Percentiles rank a stretch among this genome's conserved stretches.
phyloP scores from a whole-genome alignment of 2,797 vertebrate genomes.

The Neoniphon sammara region DNA sequence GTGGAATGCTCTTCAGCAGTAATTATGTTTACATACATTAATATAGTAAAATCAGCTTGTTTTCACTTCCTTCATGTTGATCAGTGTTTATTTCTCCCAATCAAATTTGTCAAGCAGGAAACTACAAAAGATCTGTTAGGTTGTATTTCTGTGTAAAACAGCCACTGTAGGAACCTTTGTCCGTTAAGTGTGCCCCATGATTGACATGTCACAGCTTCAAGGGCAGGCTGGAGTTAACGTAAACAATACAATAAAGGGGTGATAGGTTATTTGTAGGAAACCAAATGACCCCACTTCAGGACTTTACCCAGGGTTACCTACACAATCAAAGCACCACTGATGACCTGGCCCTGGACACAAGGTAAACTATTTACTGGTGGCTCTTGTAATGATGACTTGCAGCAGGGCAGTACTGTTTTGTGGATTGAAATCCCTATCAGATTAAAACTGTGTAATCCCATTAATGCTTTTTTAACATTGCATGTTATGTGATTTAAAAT shows the following conservation, averaged over 20 bases:
- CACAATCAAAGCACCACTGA: slow-evolving; percentile 9
- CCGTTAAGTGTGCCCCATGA: neutral
- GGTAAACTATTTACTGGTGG: slow-evolving; percentile 7
- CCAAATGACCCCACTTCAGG: slow-evolving; percentile 29
- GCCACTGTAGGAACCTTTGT: slow-evolving; percentile 3
- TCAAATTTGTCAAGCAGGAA: neutral
- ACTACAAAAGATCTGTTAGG: neutral
- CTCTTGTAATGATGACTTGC: neutral
- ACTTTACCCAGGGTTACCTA: slow-evolving; percentile 27
- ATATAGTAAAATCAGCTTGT: too few species aligned
- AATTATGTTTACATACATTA: neutral
- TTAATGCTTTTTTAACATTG: slow-evolving; percentile 19
- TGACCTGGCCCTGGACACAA: neutral
- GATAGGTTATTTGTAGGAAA: slow-evolving; percentile 8
- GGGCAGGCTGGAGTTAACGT: slow-evolving; percentile 20
- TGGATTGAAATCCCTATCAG: slow-evolving; percentile 19
- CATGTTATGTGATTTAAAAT: slow-evolving; percentile 1
- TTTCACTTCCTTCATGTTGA: too few species aligned
- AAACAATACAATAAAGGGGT: neutral
- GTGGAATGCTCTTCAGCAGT: neutral
- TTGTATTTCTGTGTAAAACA: neutral
- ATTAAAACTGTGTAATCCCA: slow-evolving; percentile 39
- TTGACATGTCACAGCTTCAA: slow-evolving; percentile 19
- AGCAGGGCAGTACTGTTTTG: neutral
- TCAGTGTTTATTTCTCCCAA: neutral